Evolutionary conservation across 1,140 invertebrate genomes (phyloP).

Genomic region (Pomacea maculata): DNA sequence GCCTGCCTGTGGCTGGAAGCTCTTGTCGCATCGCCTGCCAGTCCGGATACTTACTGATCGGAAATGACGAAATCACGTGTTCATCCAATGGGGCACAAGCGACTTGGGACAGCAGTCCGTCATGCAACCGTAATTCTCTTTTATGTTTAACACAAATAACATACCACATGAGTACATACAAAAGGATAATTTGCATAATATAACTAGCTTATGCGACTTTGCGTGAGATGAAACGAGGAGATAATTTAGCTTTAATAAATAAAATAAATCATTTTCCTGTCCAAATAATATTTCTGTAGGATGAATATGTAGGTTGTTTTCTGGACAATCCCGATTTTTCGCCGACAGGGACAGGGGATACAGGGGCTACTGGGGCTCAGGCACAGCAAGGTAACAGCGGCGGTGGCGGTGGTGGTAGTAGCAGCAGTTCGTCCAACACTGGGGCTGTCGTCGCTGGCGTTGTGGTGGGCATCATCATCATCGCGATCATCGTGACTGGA

Average conservation of each 20-base stretch:
- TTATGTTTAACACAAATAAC: too few relatives aligned
- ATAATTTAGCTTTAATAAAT: too few relatives aligned
- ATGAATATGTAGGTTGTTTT: too few relatives aligned
- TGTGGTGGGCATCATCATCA: constrained; percentile 10
- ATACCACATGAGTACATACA: too few relatives aligned
- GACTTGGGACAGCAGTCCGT: constrained; percentile 1
- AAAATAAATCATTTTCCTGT: too few relatives aligned
- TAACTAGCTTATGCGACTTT: too few relatives aligned
- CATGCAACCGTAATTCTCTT: background rate
- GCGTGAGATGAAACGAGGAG: too few relatives aligned
- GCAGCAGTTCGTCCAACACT: background rate
- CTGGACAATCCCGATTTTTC: too few relatives aligned
- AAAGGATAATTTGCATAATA: too few relatives aligned
- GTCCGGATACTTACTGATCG: constrained; percentile 34
- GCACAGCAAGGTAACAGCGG: background rate
- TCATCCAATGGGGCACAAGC: constrained; percentile 7
- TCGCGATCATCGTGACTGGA: constrained; percentile 13
- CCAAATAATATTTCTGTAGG: too few relatives aligned
- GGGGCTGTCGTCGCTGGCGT: constrained; percentile 8
- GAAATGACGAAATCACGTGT: constrained; percentile 24
- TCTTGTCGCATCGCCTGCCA: constrained; percentile 40
- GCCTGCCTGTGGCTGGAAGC: constrained; percentile 38
- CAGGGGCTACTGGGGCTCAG: background rate
- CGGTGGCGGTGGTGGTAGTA: background rate
- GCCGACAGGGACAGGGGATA: background rate